A percentile compares a stretch with the other conserved stretches of the same genome.
Conservation (phyloP, 2,113 vertebrate species). For the Cynoglossus semilaevis region DNA sequence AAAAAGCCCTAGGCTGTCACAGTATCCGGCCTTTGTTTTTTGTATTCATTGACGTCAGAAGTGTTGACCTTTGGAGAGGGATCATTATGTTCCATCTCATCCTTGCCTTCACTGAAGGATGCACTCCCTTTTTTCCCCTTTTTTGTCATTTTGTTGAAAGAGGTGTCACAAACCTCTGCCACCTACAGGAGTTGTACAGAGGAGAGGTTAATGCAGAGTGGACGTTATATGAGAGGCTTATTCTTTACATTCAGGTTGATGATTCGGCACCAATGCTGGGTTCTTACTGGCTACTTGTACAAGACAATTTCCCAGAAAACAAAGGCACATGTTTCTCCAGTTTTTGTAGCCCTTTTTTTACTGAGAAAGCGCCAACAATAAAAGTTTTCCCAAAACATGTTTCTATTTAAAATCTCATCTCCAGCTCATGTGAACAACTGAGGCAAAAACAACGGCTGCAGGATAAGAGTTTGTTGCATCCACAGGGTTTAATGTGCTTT, state of each 20-base stretch:
- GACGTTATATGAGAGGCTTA: slow-evolving; percentile 50
- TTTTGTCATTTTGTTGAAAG: slow-evolving; percentile 36
- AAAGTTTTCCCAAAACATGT: slow-evolving; percentile 22
- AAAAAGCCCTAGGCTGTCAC: slow-evolving; percentile 19
- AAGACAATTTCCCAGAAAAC: slow-evolving; percentile 33
- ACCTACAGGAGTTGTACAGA: slow-evolving; percentile 59
- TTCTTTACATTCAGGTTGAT: slow-evolving; percentile 40
- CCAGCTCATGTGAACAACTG: not conserved
- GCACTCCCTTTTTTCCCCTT: slow-evolving; percentile 62
- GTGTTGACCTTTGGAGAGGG: slow-evolving; percentile 74
- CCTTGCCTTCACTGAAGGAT: slow-evolving; percentile 66
- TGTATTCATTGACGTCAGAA: slow-evolving; percentile 78
- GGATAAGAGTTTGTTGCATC: not conserved
- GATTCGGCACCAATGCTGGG: slow-evolving; percentile 7
- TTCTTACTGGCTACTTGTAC: slow-evolving; percentile 10
- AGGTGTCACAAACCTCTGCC: slow-evolving; percentile 43
- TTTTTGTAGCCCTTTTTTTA: slow-evolving; percentile 10
- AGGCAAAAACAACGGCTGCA: not conserved
- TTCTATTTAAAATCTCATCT: slow-evolving; percentile 18
- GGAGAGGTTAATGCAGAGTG: slow-evolving; percentile 75
- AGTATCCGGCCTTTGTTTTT: slow-evolving; percentile 54
- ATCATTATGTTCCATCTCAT: slow-evolving; percentile 78
- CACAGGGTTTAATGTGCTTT: not conserved
- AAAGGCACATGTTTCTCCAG: not conserved
- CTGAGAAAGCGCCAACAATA: slow-evolving; percentile 6